A percentile compares a stretch with the other conserved stretches of the same genome.
Conservation (phyloP, 2,888 invertebrate species). For the Apeira syringaria region DNA sequence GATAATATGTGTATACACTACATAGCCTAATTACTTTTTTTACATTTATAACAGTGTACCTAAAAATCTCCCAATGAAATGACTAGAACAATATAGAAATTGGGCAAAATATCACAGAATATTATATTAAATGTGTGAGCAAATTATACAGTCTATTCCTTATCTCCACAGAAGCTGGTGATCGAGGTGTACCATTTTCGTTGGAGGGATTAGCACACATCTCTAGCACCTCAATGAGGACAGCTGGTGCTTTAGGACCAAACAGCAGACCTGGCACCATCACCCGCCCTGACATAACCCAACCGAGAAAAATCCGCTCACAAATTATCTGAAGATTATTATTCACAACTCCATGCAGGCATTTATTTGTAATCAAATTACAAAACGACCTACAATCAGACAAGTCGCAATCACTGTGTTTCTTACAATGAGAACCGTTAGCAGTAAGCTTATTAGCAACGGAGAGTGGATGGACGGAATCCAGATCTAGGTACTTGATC, state of each 20-base stretch:
- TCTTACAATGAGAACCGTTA: constrained; percentile 72
- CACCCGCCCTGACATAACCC: constrained; percentile 84
- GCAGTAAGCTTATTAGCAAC: constrained; percentile 74
- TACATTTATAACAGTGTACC: too few relatives aligned
- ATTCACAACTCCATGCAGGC: constrained; percentile 82
- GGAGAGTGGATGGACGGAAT: constrained; percentile 84
- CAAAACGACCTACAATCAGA: constrained; percentile 87
- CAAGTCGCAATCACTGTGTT: constrained; percentile 86
- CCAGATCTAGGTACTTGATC: constrained; percentile 86
- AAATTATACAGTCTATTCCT: constrained; percentile 78
- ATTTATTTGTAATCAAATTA: constrained; percentile 72
- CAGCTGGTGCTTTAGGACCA: constrained; percentile 83
- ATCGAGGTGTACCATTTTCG: constrained; percentile 69
- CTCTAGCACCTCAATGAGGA: constrained; percentile 81
- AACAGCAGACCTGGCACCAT: constrained; percentile 85
- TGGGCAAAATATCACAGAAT: constrained; percentile 32
- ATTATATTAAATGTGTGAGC: constrained; percentile 58
- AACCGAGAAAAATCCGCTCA: constrained; percentile 86
- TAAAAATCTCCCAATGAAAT: too few relatives aligned
- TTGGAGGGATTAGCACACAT: constrained; percentile 83
- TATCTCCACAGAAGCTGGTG: constrained; percentile 68
- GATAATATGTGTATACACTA: too few relatives aligned
- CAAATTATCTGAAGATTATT: constrained; percentile 88
- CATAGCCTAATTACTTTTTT: too few relatives aligned
- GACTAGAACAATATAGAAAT: constrained; percentile 9